phyloP scores from a whole-genome alignment of 2,113 vertebrate genomes.

The Platysternon megacephalum region DNA sequence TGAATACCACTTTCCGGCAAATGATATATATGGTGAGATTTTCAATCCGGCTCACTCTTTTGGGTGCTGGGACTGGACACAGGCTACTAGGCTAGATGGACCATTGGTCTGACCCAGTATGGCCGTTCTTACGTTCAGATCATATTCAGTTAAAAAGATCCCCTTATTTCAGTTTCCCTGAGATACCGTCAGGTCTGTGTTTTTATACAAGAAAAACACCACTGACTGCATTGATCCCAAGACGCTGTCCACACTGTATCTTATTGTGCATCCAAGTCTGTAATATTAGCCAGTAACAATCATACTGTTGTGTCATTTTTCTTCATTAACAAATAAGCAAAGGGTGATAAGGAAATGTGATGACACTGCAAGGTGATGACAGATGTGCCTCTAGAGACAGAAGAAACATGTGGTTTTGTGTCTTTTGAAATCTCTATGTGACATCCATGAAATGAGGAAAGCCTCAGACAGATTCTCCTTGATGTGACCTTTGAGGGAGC shows the following conservation, averaged over 20 bases:
- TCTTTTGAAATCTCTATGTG: slow-evolving; percentile 43
- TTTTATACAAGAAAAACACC: slow-evolving; percentile 59
- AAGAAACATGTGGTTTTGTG: slow-evolving; percentile 4
- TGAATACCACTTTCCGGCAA: background rate
- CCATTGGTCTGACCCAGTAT: background rate
- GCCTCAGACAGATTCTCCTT: background rate
- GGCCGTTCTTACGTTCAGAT: background rate
- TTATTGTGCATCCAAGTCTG: slow-evolving; percentile 11
- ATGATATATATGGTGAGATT: background rate
- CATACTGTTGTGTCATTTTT: slow-evolving; percentile 45
- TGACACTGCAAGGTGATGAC: slow-evolving; percentile 41
- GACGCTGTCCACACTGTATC: background rate
- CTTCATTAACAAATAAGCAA: slow-evolving; percentile 66
- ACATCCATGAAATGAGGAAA: slow-evolving; percentile 1
- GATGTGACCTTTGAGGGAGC: slow-evolving; percentile 55
- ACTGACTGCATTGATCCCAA: background rate
- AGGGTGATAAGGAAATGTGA: slow-evolving; percentile 51
- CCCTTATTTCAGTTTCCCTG: slow-evolving; percentile 21
- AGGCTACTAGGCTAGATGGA: too few relatives aligned
- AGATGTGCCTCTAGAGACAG: slow-evolving; percentile 30
- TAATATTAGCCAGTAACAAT: background rate
- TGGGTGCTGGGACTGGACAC: too few relatives aligned
- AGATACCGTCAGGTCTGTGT: slow-evolving; percentile 55
- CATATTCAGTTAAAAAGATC: slow-evolving; percentile 61
- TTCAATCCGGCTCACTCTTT: too few relatives aligned